Base-by-base conservation (phyloP, 2,113 vertebrate genomes). In the Chlorodrepanis virens region DNA sequence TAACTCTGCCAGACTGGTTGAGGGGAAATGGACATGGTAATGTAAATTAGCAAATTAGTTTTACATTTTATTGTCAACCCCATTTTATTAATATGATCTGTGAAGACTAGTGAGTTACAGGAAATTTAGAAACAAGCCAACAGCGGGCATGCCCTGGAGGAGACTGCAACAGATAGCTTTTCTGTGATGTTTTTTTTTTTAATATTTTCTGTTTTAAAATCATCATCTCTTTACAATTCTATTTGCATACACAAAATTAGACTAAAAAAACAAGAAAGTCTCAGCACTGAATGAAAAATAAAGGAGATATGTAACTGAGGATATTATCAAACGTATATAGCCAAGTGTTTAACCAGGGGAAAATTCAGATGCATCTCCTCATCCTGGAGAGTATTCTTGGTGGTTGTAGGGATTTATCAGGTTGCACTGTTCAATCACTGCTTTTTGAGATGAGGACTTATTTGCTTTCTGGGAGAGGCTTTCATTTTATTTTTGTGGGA, bases 201-300 rank as follows among this genome's bases (percentile, higher is more conserved):
- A 4, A 47, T 29, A 23, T 82, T 94, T 96, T 56, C 61, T 82
- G 29, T 45, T 85, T 91, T 71, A 59, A 90, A 88, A 57, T 89
- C 63, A 40, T 61, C 9, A 18, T 14, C 45, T 93, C 79, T 69
- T 94, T 76, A 47, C 1, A 6, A 63, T 94, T 89, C 47, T 79
- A 83, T 92, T 77, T 16, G 3, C 60, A 63, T 39, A 22, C 29
- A 54, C 29, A 79, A 40, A 90, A 79, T 57, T 68, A 40, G 31
- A 24, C 33, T 91, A 68, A 75, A 81, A 91, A 31, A 90, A 74
- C 44, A 64, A 60, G 57, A 42, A 80, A 94, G 21, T 74, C 72
- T 93, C 63, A 84, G 21, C 27, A 91, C 42, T 90, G 68, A 72
- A 76, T 92, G 80, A 93, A 70, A 92, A 78, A 93, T 60, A 28